These are phyloP conservation scores for Melinaea marsaeus DNA, from an alignment of 2,888 invertebrate genomes.

Conservation along the genomic window DNA sequence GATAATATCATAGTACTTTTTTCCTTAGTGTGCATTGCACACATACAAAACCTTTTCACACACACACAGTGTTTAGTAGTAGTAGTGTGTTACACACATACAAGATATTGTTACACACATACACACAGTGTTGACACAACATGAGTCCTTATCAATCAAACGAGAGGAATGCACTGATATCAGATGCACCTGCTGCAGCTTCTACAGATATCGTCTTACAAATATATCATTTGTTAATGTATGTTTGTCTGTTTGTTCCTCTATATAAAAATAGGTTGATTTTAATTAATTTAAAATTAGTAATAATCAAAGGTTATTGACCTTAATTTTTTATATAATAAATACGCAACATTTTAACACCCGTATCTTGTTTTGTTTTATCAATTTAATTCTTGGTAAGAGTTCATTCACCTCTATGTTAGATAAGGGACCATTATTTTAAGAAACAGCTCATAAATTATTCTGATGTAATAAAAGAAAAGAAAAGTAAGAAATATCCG, in stretches of 20 bases:
- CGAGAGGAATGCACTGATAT: conserved; percentile 27
- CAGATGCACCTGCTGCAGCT: conserved; percentile 25
- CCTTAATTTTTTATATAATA: background rate
- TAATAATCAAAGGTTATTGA: background rate
- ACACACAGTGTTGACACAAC: conserved; percentile 21
- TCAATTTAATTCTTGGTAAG: conserved; percentile 6
- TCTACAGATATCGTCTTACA: conserved; percentile 4
- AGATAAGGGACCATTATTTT: background rate
- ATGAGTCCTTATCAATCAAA: conserved; percentile 29
- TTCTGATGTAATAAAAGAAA: background rate
- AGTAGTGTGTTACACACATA: no score
- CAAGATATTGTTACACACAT: background rate
- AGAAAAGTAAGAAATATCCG: no score
- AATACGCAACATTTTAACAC: background rate
- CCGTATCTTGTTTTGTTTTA: conserved; percentile 1
- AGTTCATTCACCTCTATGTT: background rate
- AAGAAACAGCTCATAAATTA: background rate
- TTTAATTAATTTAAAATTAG: background rate
- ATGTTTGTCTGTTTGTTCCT: background rate
- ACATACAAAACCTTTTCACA: no score
- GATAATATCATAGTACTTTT: no score
- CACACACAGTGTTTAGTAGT: no score
- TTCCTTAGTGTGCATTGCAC: no score
- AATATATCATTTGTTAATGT: conserved; percentile 3
- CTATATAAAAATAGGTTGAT: no score